Evolutionary conservation across 2,888 invertebrate genomes (phyloP), one percentile per base, ranked within the genome.

Genomic region (Unio pictorum): DNA sequence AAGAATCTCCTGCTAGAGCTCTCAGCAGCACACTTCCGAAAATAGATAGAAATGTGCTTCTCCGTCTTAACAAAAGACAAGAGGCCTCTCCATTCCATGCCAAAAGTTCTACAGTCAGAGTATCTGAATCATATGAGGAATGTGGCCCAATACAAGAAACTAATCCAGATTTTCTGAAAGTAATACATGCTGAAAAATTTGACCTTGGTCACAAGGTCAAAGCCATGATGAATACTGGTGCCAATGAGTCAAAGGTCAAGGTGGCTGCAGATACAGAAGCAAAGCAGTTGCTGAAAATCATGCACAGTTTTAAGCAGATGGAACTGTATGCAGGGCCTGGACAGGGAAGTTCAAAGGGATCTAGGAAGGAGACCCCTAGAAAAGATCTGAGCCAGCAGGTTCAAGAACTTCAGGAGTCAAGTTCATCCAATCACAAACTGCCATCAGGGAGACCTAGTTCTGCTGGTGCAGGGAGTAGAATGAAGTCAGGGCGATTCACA

Each of bases 301-400:
- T 86, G 79, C 84, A 86, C 76, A 85, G 84, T 67, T 82, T 87
- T 60, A 74, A 78, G 45, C 79, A 86, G 60, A 82, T 88, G 85
- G 86, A 86, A 66, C 79, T 88, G n/a, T 83, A 85, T 72, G 84
- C 85, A n/a, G 80, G 83, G 4, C 74, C 72, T 57, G 76, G 72
- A 28, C 68, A 70, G n/a, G 68, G 65, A 30, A 68, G 66, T 58
- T 69, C 75, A 26, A 66, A 63, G 26, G 68, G 71, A 30, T 73
- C 75, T 20, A 74, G 72, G 66, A 73, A 72, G 45, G 75, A 76
- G 59, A 76, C 77, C 28, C 76, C 78, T 8, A 67, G 78, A 30
- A 73, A 63, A 64, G 73, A 70, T 45, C 69, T 68, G 18, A 15
- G 45, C 4, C 45, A 45, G 45, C 45, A 45, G 45, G 45, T 45